Evolutionary conservation across 2,113 vertebrate genomes (phyloP).

Genomic region (Heteronetta atricapilla): DNA sequence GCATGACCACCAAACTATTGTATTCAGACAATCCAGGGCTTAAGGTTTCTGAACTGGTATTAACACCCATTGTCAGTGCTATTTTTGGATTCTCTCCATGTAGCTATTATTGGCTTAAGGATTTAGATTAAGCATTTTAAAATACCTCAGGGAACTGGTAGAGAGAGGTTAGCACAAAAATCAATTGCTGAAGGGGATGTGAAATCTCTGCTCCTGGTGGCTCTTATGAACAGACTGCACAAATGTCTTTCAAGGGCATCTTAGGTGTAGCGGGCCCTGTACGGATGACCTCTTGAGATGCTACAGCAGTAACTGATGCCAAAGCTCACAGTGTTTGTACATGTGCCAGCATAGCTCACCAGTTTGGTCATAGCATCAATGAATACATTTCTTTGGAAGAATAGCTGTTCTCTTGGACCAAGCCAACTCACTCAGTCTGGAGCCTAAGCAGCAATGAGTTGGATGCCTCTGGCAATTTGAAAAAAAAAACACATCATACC

Average conservation of each 20-base stretch:
- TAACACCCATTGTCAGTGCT: not conserved
- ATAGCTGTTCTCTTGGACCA: not conserved
- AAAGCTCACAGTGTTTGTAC: not conserved
- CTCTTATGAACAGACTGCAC: not conserved
- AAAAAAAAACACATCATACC: not conserved
- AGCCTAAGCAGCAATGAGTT: not conserved
- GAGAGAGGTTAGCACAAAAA: slow-evolving; percentile 15
- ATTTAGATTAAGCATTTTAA: slow-evolving; percentile 34
- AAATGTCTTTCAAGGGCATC: not conserved
- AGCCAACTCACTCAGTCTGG: not conserved
- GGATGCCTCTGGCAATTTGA: not conserved
- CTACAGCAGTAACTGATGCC: not conserved
- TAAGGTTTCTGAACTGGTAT: not conserved
- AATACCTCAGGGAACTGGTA: not conserved
- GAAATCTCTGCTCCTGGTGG: not conserved
- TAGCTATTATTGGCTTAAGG: slow-evolving; percentile 35
- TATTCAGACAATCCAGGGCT: not conserved
- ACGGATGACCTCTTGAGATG: not conserved
- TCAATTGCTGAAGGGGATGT: not conserved
- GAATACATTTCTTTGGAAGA: not conserved
- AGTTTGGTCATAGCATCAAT: not conserved
- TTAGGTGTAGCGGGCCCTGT: not conserved
- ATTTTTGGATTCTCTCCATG: slow-evolving; percentile 12
- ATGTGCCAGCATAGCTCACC: not conserved
- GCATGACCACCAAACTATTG: not conserved